Conservation (phyloP, 2,888 invertebrate genomes). For the Meghimatium bilineatum region DNA sequence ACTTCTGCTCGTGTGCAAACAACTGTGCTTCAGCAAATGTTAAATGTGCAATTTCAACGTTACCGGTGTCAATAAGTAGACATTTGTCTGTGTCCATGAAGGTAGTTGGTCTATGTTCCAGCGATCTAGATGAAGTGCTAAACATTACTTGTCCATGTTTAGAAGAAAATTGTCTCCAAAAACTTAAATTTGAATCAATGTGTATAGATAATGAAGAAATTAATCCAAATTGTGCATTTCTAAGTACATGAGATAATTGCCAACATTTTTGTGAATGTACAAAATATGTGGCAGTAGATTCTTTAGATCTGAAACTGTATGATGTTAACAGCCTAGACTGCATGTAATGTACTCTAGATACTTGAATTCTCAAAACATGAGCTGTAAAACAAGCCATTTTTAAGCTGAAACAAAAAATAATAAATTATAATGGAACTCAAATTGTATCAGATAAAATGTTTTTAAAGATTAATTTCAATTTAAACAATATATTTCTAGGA, state of each 20-base stretch:
- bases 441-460: too few species aligned
- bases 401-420: conserved; percentile 1
- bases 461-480: too few species aligned
- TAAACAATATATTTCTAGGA: too few species aligned
- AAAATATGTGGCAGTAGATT: not conserved
- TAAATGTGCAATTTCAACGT: not conserved
- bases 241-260: not conserved
- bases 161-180: not conserved
- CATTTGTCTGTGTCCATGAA: conserved; percentile 24
- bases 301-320: not conserved
- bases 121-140: not conserved
- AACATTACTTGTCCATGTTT: not conserved
- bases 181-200: not conserved
- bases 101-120: not conserved
- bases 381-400: conserved; percentile 5
- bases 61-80: conserved; percentile 25
- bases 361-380: not conserved
- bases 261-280: not conserved
- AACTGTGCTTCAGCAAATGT: conserved; percentile 27
- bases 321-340: not conserved
- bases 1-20: conserved; percentile 8
- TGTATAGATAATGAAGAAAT: not conserved
- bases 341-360: not conserved
- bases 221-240: not conserved
- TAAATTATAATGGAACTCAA: not conserved